phyloP scores from a whole-genome alignment of 2,113 vertebrate species.

The Sitta europaea region DNA sequence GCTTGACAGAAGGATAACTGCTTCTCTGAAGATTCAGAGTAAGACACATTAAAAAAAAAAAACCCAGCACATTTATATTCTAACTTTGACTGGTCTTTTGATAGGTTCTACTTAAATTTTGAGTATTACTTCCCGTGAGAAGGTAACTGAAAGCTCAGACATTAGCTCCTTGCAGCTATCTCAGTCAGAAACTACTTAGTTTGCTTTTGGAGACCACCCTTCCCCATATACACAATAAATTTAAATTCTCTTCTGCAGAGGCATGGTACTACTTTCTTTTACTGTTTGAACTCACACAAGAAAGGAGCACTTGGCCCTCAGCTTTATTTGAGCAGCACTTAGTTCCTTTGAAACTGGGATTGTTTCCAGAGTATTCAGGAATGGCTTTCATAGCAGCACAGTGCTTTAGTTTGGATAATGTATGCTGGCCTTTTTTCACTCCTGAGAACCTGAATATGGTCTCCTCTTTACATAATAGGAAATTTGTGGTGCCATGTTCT shows the following conservation, averaged over 20 bases:
- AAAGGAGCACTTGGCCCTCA: constrained; percentile 8
- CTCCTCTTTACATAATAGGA: constrained; percentile 22
- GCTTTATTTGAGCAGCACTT: constrained; percentile 3
- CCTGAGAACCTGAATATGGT: constrained; percentile 25
- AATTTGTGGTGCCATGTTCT: background rate
- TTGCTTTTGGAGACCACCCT: background rate
- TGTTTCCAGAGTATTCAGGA: constrained; percentile 45
- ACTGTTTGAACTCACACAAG: background rate
- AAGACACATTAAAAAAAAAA: background rate
- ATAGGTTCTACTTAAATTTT: background rate
- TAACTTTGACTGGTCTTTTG: background rate
- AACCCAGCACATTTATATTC: fast-evolving
- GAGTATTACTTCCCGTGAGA: background rate
- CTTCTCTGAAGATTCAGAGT: background rate
- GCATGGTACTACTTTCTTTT: background rate
- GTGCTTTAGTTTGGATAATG: constrained; percentile 41
- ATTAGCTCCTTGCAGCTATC: background rate
- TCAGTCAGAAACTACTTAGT: background rate
- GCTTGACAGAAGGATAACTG: background rate
- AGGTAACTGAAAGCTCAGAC: background rate
- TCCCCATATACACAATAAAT: background rate
- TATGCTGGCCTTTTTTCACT: constrained; percentile 18
- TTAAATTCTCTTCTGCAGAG: background rate
- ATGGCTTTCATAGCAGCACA: constrained; percentile 40
- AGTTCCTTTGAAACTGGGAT: constrained; percentile 46